These are phyloP conservation scores for Sebastes minor DNA, from an alignment of 2,797 vertebrate species.

Conservation along the genomic window DNA sequence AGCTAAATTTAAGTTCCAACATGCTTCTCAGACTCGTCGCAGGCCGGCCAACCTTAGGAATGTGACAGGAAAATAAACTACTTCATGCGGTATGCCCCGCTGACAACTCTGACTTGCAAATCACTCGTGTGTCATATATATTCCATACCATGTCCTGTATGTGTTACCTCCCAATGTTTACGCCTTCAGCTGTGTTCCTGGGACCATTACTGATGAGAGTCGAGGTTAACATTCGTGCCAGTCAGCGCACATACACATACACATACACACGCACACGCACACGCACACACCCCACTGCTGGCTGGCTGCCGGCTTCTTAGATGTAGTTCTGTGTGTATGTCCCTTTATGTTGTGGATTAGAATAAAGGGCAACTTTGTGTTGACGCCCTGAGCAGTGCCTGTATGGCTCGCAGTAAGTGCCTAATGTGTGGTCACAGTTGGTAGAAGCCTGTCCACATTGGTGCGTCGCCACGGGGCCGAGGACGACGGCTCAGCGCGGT, in stretches of 20 bases:
- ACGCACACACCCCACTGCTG: neutral
- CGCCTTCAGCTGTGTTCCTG: slow-evolving; percentile 46
- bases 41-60: neutral
- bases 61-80: slow-evolving; percentile 22
- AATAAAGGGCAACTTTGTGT: slow-evolving; percentile 73
- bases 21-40: neutral
- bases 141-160: slow-evolving; percentile 46
- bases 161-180: slow-evolving; percentile 57
- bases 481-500: slow-evolving; percentile 41
- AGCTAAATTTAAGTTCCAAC: neutral
- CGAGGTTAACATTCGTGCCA: slow-evolving; percentile 56
- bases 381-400: slow-evolving; percentile 69
- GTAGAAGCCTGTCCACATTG: slow-evolving; percentile 66
- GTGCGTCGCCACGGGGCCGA: slow-evolving; percentile 48
- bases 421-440: slow-evolving; percentile 72
- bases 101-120: slow-evolving; percentile 26
- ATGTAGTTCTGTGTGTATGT: slow-evolving; percentile 35
- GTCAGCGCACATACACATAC: neutral
- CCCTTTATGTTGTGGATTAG: slow-evolving; percentile 60
- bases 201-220: slow-evolving; percentile 52
- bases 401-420: slow-evolving; percentile 58
- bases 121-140: neutral
- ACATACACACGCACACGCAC: neutral
- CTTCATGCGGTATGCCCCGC: neutral
- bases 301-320: slow-evolving; percentile 45